Evolutionary conservation across 2,888 invertebrate species (phyloP).

Genomic region (Prosopocoilus inquinatus): DNA sequence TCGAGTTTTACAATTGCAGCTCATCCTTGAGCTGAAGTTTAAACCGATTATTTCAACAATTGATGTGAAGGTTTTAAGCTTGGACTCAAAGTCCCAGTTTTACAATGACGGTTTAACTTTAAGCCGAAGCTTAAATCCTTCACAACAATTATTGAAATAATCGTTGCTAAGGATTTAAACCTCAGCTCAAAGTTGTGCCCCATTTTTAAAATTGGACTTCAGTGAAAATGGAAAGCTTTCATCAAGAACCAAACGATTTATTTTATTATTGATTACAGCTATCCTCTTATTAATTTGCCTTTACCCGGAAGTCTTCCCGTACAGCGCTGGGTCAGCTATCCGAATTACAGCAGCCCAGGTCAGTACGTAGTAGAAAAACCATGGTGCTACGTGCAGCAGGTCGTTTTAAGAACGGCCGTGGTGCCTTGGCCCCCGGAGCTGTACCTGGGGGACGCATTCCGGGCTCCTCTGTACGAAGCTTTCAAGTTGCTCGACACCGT

Average conservation of each 20-base stretch:
- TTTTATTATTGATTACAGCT: conserved; percentile 56
- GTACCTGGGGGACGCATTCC: conserved; percentile 84
- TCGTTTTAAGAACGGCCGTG: conserved; percentile 69
- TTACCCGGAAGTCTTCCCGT: conserved; percentile 88
- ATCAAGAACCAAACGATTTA: background rate
- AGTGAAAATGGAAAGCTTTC: too few relatives aligned
- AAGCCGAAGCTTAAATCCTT: too few relatives aligned
- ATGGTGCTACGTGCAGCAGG: conserved; percentile 73
- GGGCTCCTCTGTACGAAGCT: conserved; percentile 85
- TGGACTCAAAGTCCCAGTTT: too few relatives aligned
- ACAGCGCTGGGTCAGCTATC: conserved; percentile 59
- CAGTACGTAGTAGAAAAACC: conserved; percentile 49
- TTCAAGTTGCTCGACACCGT: conserved; percentile 85
- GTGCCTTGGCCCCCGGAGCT: conserved; percentile 84
- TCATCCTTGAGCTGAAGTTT: too few relatives aligned
- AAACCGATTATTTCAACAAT: too few relatives aligned
- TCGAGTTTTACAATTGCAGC: too few relatives aligned
- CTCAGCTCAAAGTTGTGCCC: too few relatives aligned
- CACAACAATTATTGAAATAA: too few relatives aligned
- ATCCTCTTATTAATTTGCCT: conserved; percentile 81
- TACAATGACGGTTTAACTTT: too few relatives aligned
- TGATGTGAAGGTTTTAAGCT: too few relatives aligned
- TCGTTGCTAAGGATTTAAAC: too few relatives aligned
- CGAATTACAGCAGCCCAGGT: conserved; percentile 46
- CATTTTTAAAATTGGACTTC: too few relatives aligned